Evolutionary conservation across 2,888 invertebrate genomes (phyloP).

Genomic region (Bibio marci): DNA sequence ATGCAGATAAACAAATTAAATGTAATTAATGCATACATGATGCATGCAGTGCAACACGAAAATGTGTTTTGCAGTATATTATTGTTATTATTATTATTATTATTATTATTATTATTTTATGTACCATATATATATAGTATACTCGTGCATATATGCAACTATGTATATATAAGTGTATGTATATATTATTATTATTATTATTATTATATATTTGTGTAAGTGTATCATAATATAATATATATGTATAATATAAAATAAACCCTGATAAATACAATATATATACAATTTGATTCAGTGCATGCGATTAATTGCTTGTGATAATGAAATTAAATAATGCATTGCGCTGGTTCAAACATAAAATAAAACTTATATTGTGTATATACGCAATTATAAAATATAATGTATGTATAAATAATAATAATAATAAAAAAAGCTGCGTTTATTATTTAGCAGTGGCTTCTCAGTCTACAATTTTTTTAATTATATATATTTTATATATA

Average conservation of each 20-base stretch:
- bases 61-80: constrained; percentile 1
- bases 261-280: neutral
- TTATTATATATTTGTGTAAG: too few relatives aligned
- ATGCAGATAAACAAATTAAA: constrained; percentile 5
- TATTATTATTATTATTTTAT: too few relatives aligned
- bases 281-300: constrained; percentile 4
- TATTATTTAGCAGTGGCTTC: too few relatives aligned
- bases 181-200: too few relatives aligned
- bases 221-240: too few relatives aligned
- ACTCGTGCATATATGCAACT: neutral
- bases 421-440: too few relatives aligned
- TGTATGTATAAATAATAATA: neutral
- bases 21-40: constrained; percentile 5
- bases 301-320: constrained; percentile 5
- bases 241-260: neutral
- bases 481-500: too few relatives aligned
- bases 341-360: neutral
- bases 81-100: neutral
- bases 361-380: neutral
- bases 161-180: neutral
- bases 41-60: constrained; percentile 4
- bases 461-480: too few relatives aligned
- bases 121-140: neutral
- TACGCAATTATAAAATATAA: neutral
- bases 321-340: constrained; percentile 4